Evolutionary conservation across 2,113 vertebrate genomes (phyloP).

Genomic region (Girardinichthys multiradiatus): DNA sequence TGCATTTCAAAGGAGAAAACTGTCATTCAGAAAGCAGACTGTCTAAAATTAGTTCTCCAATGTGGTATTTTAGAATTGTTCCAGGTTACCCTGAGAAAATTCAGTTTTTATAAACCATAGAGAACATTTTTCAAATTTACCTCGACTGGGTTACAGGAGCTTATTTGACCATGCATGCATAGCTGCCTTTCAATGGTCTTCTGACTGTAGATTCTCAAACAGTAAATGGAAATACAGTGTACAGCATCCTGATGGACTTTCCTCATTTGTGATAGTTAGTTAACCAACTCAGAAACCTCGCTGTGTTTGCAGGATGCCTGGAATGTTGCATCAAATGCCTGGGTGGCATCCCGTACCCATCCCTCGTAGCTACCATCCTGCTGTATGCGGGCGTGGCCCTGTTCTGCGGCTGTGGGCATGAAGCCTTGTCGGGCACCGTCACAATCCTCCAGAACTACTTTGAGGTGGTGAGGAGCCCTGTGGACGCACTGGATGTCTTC

Average conservation of each 20-base stretch:
- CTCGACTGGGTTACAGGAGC: slow-evolving; percentile 4
- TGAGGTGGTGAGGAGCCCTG: slow-evolving; percentile 91
- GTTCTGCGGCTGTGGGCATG: slow-evolving; percentile 98
- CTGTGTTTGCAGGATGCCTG: slow-evolving; percentile 87
- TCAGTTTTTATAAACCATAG: no score
- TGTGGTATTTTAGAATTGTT: no score
- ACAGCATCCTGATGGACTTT: background rate
- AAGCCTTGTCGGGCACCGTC: slow-evolving; percentile 95
- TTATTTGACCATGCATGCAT: slow-evolving; percentile 1
- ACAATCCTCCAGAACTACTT: slow-evolving; percentile 99
- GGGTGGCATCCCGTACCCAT: slow-evolving; percentile 97
- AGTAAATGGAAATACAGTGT: slow-evolving; percentile 23
- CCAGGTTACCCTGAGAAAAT: no score
- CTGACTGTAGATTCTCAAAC: slow-evolving; percentile 15
- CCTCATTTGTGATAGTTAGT: slow-evolving; percentile 8
- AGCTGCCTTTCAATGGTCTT: background rate
- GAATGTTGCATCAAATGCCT: slow-evolving; percentile 99
- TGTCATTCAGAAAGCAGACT: no score
- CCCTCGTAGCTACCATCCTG: slow-evolving; percentile 95
- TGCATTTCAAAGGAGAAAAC: no score
- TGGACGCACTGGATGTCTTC: slow-evolving; percentile 94
- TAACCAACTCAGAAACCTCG: background rate
- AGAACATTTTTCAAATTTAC: background rate
- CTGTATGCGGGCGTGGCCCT: slow-evolving; percentile 96
- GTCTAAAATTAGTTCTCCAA: no score